Evolutionary conservation across 2,113 vertebrate genomes (phyloP).

Genomic region (Centropus unirufus): DNA sequence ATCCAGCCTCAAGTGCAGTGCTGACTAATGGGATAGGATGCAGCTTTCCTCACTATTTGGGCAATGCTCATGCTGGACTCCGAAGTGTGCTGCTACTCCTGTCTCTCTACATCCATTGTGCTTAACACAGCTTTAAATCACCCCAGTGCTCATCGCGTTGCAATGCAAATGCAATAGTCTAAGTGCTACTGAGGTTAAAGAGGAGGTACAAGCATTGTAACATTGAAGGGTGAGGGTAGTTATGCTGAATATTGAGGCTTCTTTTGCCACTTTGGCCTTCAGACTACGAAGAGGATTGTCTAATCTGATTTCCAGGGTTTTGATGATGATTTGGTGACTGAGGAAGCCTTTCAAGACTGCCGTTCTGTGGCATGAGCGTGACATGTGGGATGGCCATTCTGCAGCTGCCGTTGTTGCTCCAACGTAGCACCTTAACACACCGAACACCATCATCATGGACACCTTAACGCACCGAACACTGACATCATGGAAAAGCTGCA

Average conservation of each 20-base stretch:
- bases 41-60: background rate
- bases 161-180: background rate
- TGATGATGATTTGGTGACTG: background rate
- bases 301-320: background rate
- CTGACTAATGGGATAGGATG: background rate
- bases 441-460: rapidly evolving
- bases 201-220: background rate
- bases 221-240: background rate
- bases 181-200: background rate
- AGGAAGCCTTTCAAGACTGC: background rate
- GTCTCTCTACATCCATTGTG: background rate
- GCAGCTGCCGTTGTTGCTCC: background rate
- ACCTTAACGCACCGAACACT: rapidly evolving
- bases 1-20: background rate
- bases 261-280: background rate
- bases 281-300: background rate
- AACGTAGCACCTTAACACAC: background rate
- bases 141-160: background rate
- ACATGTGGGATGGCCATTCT: background rate
- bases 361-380: background rate
- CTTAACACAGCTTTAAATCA: background rate
- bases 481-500: background rate
- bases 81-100: background rate
- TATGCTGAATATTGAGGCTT: background rate
- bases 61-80: background rate